Evolutionary conservation across 2,797 vertebrate genomes (phyloP).

Genomic region (Brachyalestes nurse): DNA sequence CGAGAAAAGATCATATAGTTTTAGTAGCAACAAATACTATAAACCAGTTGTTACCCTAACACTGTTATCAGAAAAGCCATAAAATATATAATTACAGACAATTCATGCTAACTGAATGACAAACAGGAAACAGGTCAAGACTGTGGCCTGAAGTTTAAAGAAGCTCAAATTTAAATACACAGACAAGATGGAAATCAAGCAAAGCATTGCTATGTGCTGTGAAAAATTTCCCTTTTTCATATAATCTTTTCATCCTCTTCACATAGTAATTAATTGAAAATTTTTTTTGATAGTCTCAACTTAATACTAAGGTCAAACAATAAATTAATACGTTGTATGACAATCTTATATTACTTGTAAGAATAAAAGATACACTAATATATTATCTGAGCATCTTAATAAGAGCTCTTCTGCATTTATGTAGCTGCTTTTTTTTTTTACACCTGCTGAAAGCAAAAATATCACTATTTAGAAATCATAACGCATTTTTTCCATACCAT

Average conservation of each 20-base stretch:
- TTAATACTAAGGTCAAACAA: no score
- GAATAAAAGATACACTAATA: no score
- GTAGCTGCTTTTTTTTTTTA: background rate
- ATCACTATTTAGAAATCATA: background rate
- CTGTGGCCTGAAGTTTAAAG: background rate
- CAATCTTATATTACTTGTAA: background rate
- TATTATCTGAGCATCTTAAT: no score
- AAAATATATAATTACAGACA: background rate
- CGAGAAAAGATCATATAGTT: background rate
- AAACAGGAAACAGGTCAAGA: background rate
- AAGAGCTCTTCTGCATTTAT: no score
- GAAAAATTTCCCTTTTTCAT: no score
- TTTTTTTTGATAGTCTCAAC: no score
- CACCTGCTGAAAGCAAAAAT: background rate
- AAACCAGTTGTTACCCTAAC: conserved; percentile 1
- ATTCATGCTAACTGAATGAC: conserved; percentile 8
- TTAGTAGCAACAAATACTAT: background rate
- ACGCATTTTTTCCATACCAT: background rate
- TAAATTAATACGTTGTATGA: no score
- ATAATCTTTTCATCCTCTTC: no score
- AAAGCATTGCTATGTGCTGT: background rate
- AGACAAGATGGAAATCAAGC: background rate
- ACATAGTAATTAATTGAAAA: no score
- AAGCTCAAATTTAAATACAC: background rate
- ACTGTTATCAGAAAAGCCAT: conserved; percentile 4